Base-by-base conservation (phyloP, 53 echinoderm and acorn worm genomes). In the Holothuria leucospilota region DNA sequence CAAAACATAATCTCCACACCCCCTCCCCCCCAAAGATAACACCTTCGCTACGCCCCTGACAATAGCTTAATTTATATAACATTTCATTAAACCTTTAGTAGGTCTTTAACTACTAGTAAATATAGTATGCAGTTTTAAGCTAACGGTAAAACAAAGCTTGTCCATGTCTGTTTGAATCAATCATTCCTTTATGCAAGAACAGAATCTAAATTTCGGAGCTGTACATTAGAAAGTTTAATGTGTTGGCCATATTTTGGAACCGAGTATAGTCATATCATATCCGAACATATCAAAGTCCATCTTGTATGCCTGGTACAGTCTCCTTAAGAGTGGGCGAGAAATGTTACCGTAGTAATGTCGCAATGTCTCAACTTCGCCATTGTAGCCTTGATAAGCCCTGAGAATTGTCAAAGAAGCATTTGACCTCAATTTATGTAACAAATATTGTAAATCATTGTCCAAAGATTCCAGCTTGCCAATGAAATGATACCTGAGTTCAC, bases 271-370 rank as follows among this genome's bases (percentile, higher is more conserved):
- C 64, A 63, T 63, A 27, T 63, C 21, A 27, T 78, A 78, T 20
- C 78, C 78, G 23, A 78, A 78, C 13, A 78, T 23, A 8, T 78
- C 78, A 29, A 78, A 78, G 29, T 78, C 78, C 12, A 29, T 78
- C 23, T 59, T 78, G 29, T 78, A 78, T 53, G 29, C 28, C 9
- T 23, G 10, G 29, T 58, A 29, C n/a, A 78, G 51, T 78, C 51
- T 24, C 14, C 78, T 53, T 11, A 78, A 59, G 9, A 59, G 59
- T 27, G 29, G 49, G 11, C 29, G 52, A 4, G 78, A 28, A 56
- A 78, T 59, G 13, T 58, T 24, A 30, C 58, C 23, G 26, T 78
- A 78, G 29, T 78, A 78, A 27, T 29, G 30, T 59, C 58, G n/a
- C 29, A 78, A 42, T 59, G 20, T 78, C 52, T 14, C 78, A 12